Evolutionary conservation across 2,797 vertebrate species (phyloP).

Genomic region (Crypturellus tataupa): DNA sequence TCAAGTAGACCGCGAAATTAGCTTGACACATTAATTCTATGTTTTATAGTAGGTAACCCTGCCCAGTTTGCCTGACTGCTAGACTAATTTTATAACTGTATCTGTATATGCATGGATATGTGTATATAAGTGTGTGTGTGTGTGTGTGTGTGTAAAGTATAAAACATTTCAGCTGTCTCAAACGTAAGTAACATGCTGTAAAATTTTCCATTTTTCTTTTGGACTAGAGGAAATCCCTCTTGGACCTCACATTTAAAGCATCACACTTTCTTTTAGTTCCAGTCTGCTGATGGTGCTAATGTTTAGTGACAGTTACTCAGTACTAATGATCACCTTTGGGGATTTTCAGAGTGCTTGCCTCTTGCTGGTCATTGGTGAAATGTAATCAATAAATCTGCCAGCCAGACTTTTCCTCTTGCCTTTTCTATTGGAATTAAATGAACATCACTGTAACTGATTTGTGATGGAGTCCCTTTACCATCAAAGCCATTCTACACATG

Average conservation of each 20-base stretch:
- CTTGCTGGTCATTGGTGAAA: slow-evolving; percentile 80
- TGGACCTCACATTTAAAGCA: slow-evolving; percentile 54
- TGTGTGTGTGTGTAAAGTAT: neutral
- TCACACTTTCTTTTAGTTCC: slow-evolving; percentile 73
- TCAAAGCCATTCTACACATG: neutral
- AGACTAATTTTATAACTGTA: slow-evolving; percentile 34
- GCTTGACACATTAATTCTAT: slow-evolving; percentile 73
- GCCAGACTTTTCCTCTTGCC: slow-evolving; percentile 76
- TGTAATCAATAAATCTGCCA: slow-evolving; percentile 87
- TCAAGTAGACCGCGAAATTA: slow-evolving; percentile 70
- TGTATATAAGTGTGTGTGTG: neutral
- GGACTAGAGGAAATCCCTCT: slow-evolving; percentile 15
- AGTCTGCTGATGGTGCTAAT: slow-evolving; percentile 82
- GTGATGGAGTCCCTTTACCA: slow-evolving; percentile 58
- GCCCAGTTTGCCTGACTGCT: slow-evolving; percentile 46
- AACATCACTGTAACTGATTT: slow-evolving; percentile 76
- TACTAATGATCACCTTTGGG: slow-evolving; percentile 89
- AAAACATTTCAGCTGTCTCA: neutral
- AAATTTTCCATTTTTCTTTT: slow-evolving; percentile 26
- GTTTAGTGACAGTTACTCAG: slow-evolving; percentile 85
- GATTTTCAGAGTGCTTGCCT: slow-evolving; percentile 84
- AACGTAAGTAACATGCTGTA: neutral
- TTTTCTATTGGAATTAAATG: slow-evolving; percentile 82
- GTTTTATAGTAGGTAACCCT: slow-evolving; percentile 54
- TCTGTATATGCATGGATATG: neutral